Evolutionary conservation across 2,888 invertebrate genomes (phyloP), one percentile per base, ranked within the genome.

Genomic region (Drosophila testacea): DNA sequence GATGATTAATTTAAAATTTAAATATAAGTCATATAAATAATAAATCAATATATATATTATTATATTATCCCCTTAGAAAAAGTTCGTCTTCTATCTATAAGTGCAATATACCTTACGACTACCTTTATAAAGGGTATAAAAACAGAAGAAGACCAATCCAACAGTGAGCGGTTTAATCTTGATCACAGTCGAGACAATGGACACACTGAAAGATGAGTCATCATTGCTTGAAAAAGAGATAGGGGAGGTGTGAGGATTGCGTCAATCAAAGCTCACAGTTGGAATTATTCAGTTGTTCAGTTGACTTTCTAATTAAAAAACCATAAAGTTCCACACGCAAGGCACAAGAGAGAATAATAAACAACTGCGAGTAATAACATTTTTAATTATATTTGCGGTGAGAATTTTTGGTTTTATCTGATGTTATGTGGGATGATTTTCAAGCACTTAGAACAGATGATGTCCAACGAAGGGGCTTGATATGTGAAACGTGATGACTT

Each of bases 221-320:
- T 62, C 34, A 10, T 44, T 22, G 36, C 22, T 41, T 51, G 30
- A 11, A 4, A 27, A 6, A 9, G 36, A n/a, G 4, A n/a, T 27
- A 1, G 44, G 13, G 47, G 27, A 41, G 34, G 10, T 34, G 36
- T 51, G 30, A 11, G 52, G 66, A 70, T 70, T 63, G 67, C 75
- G 56, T 79, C 79, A 77, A 79, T 77, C 77, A 66, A 32, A 60
- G 48, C 62, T 74, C 66, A 74, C 74, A 74, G 74, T 44, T 77
- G 70, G 61, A 74, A 63, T 62, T 55, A 56, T 66, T 73, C 50
- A 63, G 57, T 70, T 66, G 55, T 57, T 55, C 55, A 27, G 38
- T 46, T 60, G 55, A 55, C 59, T 69, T 77, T 85, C 63, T 80
- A 80, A 81, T 83, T 81, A 77, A 81, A 69, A 65, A 71, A 34